Conservation (phyloP, 2,888 invertebrate species). For the Cataglyphis albicans region DNA sequence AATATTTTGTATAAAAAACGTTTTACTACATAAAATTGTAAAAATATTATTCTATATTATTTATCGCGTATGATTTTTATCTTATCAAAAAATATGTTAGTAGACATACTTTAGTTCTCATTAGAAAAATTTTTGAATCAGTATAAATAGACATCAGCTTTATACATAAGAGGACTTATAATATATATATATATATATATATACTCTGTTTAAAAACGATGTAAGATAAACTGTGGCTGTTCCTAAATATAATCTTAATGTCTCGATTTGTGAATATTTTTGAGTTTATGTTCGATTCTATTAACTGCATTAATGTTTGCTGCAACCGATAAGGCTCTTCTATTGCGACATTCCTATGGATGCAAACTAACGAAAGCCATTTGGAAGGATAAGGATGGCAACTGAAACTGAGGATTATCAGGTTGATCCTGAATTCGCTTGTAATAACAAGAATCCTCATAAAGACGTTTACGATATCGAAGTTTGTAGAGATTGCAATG, state of each 20-base stretch:
- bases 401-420: conserved; percentile 69
- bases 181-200: not conserved
- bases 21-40: not conserved
- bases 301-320: conserved; percentile 36
- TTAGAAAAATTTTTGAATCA: conserved; percentile 15
- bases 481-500: conserved; percentile 30
- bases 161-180: not conserved
- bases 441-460: conserved; percentile 68
- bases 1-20: not conserved
- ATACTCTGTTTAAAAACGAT: conserved; percentile 18
- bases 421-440: conserved; percentile 68
- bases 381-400: conserved; percentile 67
- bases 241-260: conserved; percentile 28
- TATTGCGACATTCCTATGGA: conserved; percentile 40
- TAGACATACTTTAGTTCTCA: conserved; percentile 3
- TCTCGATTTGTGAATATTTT: conserved; percentile 29
- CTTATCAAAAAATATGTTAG: not conserved
- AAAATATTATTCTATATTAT: not conserved
- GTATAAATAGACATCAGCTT: not conserved
- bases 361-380: conserved; percentile 63
- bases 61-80: not conserved
- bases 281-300: conserved; percentile 28
- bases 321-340: conserved; percentile 28
- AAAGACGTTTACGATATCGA: conserved; percentile 49
- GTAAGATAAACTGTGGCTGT: conserved; percentile 16